Conservation (phyloP, 2,888 invertebrate species). For the Xiphydria camelus region DNA sequence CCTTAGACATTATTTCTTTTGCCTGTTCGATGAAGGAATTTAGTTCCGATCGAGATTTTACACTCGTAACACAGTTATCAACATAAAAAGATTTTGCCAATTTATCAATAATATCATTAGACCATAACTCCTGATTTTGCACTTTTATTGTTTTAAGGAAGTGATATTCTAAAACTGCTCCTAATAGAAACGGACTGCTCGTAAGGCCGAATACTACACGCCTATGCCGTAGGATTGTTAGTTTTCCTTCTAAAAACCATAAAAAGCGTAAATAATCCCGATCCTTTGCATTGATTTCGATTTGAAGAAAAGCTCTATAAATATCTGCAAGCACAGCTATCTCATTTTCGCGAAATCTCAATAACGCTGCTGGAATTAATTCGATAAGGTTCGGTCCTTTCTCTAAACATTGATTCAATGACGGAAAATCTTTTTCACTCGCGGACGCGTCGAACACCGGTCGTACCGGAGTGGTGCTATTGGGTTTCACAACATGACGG, state of each 20-base stretch:
- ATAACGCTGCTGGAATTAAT: conserved; percentile 21
- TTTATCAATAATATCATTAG: conserved; percentile 16
- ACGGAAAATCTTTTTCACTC: conserved; percentile 22
- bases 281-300: conserved; percentile 21
- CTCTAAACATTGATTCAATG: conserved; percentile 33
- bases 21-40: conserved; percentile 11
- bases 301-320: conserved; percentile 27
- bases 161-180: conserved; percentile 29
- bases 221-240: conserved; percentile 21
- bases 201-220: conserved; percentile 34
- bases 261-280: conserved; percentile 30
- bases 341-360: conserved; percentile 23
- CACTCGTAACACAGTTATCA: conserved; percentile 28
- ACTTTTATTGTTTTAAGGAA: conserved; percentile 14
- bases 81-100: conserved; percentile 26
- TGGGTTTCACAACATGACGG: conserved; percentile 20
- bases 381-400: conserved; percentile 30
- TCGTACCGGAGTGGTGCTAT: conserved; percentile 25
- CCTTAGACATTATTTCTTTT: conserved; percentile 15
- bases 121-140: not conserved
- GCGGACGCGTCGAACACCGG: conserved; percentile 39
- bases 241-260: conserved; percentile 23
- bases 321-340: conserved; percentile 28
- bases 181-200: conserved; percentile 31
- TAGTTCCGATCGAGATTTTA: conserved; percentile 16